phyloP scores from a whole-genome alignment of 2,888 invertebrate genomes.

The Microplitis manilae region DNA sequence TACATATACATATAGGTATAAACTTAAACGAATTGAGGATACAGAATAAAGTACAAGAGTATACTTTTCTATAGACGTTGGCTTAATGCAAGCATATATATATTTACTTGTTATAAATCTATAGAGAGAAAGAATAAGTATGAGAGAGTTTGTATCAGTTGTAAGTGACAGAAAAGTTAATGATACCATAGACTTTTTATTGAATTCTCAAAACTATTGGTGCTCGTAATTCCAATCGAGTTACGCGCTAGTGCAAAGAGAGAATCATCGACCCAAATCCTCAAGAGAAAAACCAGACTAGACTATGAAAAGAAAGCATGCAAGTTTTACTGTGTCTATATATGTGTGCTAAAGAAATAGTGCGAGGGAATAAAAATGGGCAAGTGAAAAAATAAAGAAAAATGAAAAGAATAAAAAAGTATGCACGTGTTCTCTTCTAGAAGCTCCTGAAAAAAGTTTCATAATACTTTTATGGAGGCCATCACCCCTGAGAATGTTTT shows the following conservation, averaged over 20 bases:
- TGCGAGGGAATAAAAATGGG: constrained; percentile 20
- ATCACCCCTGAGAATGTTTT: constrained; percentile 19
- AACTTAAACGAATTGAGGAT: background rate
- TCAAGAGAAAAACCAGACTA: background rate
- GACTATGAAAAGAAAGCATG: background rate
- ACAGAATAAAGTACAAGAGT: constrained; percentile 29
- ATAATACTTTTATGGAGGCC: constrained; percentile 29
- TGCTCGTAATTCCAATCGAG: constrained; percentile 39
- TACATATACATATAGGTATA: background rate
- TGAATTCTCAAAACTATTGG: constrained; percentile 46
- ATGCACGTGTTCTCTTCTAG: constrained; percentile 10
- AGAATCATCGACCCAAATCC: constrained; percentile 25
- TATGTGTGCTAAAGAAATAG: background rate
- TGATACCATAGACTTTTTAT: constrained; percentile 35
- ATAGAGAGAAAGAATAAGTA: background rate
- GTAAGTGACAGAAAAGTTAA: background rate
- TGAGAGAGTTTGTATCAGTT: background rate
- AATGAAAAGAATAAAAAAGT: constrained; percentile 19
- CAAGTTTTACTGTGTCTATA: constrained; percentile 15
- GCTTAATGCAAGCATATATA: background rate
- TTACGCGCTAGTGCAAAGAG: constrained; percentile 14
- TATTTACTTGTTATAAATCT: background rate
- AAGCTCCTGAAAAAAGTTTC: constrained; percentile 26
- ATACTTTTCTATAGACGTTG: background rate
- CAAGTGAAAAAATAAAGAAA: constrained; percentile 12